phyloP scores from a whole-genome alignment of 2,113 vertebrate genomes.

The Castor canadensis region DNA sequence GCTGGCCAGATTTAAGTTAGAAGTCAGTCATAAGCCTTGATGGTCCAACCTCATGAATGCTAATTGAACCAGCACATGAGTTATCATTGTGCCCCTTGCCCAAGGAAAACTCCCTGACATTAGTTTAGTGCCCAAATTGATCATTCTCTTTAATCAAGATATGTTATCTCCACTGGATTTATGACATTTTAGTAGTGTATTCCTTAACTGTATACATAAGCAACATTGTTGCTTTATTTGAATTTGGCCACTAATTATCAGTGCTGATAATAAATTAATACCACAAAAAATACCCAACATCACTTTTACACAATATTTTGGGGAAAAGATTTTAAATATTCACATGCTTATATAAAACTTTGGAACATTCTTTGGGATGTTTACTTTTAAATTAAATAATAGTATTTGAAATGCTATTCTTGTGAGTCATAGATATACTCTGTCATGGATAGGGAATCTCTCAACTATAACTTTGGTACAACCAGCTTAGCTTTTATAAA shows the following conservation, averaged over 20 bases:
- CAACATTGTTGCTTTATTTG: neutral
- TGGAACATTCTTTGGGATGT: constrained; percentile 1
- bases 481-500: neutral
- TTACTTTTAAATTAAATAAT: constrained; percentile 41
- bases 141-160: constrained; percentile 1
- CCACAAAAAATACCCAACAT: neutral
- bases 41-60: neutral
- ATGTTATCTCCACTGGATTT: neutral
- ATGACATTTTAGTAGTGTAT: neutral
- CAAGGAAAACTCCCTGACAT: neutral
- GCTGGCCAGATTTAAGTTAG: neutral
- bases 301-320: neutral
- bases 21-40: neutral
- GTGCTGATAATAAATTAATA: constrained; percentile 5
- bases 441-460: neutral
- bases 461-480: neutral
- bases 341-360: neutral
- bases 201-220: neutral
- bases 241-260: neutral
- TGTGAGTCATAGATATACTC: neutral
- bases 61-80: neutral
- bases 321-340: neutral
- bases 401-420: neutral
- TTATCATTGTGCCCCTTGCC: neutral
- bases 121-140: neutral